These are phyloP conservation scores for Mirounga angustirostris DNA, from an alignment of 2,113 vertebrate species.

Conservation along the genomic window DNA sequence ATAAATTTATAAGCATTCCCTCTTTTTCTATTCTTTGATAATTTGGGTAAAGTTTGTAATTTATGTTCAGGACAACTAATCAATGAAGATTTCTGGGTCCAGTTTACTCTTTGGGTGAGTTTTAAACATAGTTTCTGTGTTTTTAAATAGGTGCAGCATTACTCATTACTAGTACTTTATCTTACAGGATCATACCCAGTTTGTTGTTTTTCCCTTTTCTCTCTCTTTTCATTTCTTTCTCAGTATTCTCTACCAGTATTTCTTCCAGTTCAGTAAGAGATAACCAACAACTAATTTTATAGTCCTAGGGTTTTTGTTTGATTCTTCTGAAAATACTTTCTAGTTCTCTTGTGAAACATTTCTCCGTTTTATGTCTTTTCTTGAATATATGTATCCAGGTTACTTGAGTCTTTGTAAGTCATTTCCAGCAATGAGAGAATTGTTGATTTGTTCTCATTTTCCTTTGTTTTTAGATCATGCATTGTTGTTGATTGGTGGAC, in stretches of 20 bases:
- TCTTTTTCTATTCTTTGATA: background rate
- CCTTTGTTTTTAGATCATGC: background rate
- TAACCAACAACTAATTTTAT: background rate
- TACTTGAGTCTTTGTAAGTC: background rate
- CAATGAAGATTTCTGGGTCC: background rate
- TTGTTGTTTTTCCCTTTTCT: background rate
- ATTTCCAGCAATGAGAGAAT: background rate
- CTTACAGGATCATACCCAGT: background rate
- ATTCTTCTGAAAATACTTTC: background rate
- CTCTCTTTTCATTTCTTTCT: background rate
- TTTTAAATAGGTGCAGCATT: background rate
- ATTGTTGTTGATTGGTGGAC: background rate
- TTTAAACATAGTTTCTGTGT: background rate
- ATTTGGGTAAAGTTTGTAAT: background rate
- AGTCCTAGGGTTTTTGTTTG: background rate
- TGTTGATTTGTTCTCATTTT: background rate
- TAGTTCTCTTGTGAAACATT: background rate
- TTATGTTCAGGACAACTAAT: background rate
- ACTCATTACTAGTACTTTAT: background rate
- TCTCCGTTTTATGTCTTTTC: background rate
- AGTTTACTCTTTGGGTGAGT: background rate
- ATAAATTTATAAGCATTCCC: background rate
- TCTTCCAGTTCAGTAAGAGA: background rate
- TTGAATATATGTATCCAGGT: background rate
- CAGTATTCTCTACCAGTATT: background rate